phyloP scores from a whole-genome alignment of 2,113 vertebrate species.

The Gopherus evgoodei region DNA sequence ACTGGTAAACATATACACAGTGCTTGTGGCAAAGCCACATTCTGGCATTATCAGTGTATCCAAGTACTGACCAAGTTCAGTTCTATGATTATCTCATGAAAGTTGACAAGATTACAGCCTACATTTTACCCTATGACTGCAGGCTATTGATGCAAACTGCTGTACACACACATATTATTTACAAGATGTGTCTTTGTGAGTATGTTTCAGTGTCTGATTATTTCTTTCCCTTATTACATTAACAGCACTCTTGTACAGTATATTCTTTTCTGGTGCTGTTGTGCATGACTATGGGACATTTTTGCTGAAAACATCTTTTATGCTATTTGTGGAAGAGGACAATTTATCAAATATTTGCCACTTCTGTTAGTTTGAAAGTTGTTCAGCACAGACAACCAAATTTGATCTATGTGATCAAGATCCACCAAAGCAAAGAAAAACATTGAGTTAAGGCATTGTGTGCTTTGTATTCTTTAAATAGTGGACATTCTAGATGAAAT shows the following conservation, averaged over 20 bases:
- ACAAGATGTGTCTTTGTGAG: accelerated
- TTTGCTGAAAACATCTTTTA: background rate
- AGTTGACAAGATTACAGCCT: background rate
- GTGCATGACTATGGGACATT: accelerated
- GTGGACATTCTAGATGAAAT: background rate
- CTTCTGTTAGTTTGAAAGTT: background rate
- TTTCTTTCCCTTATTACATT: background rate
- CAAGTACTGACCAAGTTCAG: background rate
- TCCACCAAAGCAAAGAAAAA: background rate
- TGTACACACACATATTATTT: background rate
- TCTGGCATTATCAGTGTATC: background rate
- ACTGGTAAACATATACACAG: background rate
- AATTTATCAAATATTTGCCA: background rate
- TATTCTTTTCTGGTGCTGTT: accelerated
- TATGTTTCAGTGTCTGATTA: background rate
- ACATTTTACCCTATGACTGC: background rate
- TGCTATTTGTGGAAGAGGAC: background rate
- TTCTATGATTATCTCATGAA: background rate
- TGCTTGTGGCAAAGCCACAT: background rate
- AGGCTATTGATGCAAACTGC: background rate
- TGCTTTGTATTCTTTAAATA: background rate
- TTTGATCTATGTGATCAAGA: background rate
- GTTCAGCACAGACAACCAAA: background rate
- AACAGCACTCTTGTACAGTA: background rate
- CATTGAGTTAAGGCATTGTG: background rate